Conservation (phyloP, 2,888 invertebrate genomes). For the Resseliella maxima region DNA sequence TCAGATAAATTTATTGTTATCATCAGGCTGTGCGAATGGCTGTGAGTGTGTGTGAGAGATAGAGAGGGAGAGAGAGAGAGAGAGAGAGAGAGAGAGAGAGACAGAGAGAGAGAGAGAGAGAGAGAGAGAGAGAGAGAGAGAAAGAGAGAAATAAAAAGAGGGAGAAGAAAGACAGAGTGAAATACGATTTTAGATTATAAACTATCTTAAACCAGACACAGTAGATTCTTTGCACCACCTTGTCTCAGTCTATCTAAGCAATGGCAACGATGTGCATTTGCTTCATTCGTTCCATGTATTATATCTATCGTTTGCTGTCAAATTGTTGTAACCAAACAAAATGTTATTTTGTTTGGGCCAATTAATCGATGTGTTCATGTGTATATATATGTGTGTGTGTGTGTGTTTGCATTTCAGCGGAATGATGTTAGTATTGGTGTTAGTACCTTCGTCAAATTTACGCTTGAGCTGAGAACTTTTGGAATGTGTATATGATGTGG, state of each 20-base stretch:
- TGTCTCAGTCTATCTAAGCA: neutral
- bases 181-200: neutral
- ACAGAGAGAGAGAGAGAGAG: no score
- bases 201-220: neutral
- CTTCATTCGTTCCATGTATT: neutral
- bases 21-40: constrained; percentile 17
- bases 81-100: no score
- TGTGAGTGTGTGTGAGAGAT: no score
- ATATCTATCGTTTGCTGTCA: neutral
- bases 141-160: no score
- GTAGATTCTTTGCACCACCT: neutral
- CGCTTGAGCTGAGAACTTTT: constrained; percentile 32
- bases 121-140: no score
- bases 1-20: neutral
- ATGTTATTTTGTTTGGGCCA: constrained; percentile 26
- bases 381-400: neutral
- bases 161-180: no score
- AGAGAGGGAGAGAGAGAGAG: no score
- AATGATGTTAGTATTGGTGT: no score
- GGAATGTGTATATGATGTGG: constrained; percentile 53
- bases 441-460: constrained; percentile 41
- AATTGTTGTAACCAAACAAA: constrained; percentile 12
- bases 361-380: constrained; percentile 35
- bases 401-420: neutral
- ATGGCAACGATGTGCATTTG: neutral